Base-by-base conservation (phyloP, 2,888 invertebrate genomes). In the Steinernema carpocapsae region DNA sequence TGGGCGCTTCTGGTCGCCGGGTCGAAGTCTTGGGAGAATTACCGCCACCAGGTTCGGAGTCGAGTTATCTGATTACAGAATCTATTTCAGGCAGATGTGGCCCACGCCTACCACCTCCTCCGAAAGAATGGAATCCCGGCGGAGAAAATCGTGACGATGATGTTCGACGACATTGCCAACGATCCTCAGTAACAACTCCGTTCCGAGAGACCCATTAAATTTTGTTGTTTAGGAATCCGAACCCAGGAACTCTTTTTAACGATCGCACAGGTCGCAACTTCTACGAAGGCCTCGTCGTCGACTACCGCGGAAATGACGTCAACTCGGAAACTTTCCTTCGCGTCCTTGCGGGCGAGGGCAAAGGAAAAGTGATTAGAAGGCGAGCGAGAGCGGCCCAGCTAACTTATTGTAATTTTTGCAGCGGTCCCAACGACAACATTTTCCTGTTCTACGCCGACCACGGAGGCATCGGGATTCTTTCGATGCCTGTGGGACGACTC, bases 361-460 rank as follows among this genome's bases (percentile, higher is more conserved):
- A 26, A 4, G 56, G 56, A 10, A 56, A 56, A 24, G 56, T 56
- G n/a, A 22, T 56, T 26, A 4, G 12, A 14, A 56, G 56, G 56
- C 26, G 22, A 17, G 51, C 19, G n/a, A n/a, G n/a, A n/a, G n/a
- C n/a, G n/a, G n/a, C n/a, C n/a, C 14, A 10, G 43, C 14, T 43
- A 14, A 43, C 43, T 43, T 14, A 43, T 14, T 43, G 14, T 7
- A 43, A n/a, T n/a, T n/a, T n/a, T n/a, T 86, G 76, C 79, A 91
- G 91, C 86, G 90, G 90, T 22, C 89, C 90, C 7, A 88, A 90
- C 78, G 91, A 91, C 83, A 88, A 90, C 79, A 86, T 91, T 19
- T 91, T 91, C 87, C 89, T 91, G 64, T 90, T 91, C 86, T 91
- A 91, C 88, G 90, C 89, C 42, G 91, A 91, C 83, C 91, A 91